Evolutionary conservation across 2,113 vertebrate genomes (phyloP), one percentile per base, ranked within the genome.

Genomic region (Daubentonia madagascariensis): DNA sequence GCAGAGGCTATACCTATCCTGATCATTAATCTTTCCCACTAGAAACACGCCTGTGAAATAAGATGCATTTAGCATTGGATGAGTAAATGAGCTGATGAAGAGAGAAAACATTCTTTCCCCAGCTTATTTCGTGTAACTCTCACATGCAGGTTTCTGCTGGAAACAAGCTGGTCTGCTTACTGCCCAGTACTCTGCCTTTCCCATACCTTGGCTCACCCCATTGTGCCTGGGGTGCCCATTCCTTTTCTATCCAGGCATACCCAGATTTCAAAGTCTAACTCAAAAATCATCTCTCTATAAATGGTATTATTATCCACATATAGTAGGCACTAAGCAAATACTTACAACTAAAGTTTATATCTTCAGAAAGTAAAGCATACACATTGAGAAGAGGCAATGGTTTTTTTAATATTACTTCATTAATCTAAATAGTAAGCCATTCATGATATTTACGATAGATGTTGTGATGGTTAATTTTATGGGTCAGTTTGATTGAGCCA

Each of bases 51-150:
- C 50, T 13, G 1, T 18, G 52, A 57, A 25, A 54, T 28, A 35
- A 67, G 40, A n/a, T 1, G 5, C 11, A 13, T 28, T 59, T 30
- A n/a, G 67, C 6, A 35, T 2, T 7, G 0, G 6, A 17, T 43
- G 11, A 72, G n/a, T 14, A 61, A 48, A 52, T 0, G 43, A 28
- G 25, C n/a, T 17, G 9, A 54, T 57, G 54, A 14, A 45, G 80
- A 75, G n/a, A 75, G 52, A 48, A 85, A 57, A 28, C 0, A 5
- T 48, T 50, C 45, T 63, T 50, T 23, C 13, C 67, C 43, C 18
- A 20, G 65, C 45, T 75, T 12, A 70, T 13, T 35, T 54, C 32
- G 18, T 1, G 0, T 14, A 59, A 50, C 32, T 50, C 40, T 35
- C 30, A 88, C 22, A 14, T 16, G 57, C 22, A 67, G 4, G 4